These are phyloP conservation scores for Hypocryptadius cinnamomeus DNA, from an alignment of 2,113 vertebrate genomes.

Conservation along the genomic window DNA sequence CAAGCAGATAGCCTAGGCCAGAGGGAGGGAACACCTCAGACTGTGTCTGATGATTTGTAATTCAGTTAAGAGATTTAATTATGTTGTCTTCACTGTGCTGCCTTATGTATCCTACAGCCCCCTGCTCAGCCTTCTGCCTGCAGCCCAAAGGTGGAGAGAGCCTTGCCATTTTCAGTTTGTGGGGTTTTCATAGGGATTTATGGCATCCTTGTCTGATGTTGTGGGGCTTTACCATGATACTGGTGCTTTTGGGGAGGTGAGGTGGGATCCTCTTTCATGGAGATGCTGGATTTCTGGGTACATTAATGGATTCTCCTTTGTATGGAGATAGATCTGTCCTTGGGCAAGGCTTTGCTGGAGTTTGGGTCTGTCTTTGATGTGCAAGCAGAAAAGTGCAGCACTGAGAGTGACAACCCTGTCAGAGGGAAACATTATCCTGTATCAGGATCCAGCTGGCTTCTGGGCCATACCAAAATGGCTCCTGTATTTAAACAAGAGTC, in stretches of 20 bases:
- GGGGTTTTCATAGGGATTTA: background rate
- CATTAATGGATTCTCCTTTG: background rate
- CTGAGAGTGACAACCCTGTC: background rate
- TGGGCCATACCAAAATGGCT: background rate
- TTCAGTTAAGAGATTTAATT: slow-evolving; percentile 22
- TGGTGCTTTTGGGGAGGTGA: background rate
- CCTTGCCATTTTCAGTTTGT: background rate
- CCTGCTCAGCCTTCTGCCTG: background rate
- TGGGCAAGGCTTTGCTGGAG: background rate
- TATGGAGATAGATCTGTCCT: background rate
- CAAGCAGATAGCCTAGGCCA: background rate
- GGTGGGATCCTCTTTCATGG: background rate
- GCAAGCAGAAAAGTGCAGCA: background rate
- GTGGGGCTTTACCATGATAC: accelerated
- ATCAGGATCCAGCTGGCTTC: background rate
- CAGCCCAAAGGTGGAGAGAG: background rate
- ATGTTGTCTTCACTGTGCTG: background rate
- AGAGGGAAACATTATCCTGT: background rate
- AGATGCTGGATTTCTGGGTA: background rate
- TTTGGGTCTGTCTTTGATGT: background rate
- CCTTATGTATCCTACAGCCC: background rate
- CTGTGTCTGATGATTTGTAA: slow-evolving; percentile 6
- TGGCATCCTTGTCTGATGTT: background rate
- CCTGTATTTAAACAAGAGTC: background rate
- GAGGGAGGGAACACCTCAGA: background rate